Conservation (phyloP, 2,888 invertebrate species). For the Coecobrya sp. region DNA sequence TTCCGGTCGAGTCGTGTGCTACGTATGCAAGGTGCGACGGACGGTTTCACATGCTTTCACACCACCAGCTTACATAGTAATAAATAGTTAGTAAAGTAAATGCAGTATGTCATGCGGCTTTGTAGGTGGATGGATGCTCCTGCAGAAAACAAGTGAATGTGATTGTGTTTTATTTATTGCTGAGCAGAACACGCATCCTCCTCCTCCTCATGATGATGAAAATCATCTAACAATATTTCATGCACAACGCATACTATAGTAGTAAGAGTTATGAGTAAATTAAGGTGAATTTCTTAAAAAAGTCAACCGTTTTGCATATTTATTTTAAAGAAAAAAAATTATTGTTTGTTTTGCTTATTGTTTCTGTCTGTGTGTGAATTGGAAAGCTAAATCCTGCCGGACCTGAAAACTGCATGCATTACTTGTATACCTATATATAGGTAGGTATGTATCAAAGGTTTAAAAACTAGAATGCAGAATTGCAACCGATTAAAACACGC, state of each 20-base stretch:
- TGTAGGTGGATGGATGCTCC: background rate
- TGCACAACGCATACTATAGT: background rate
- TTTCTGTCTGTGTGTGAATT: slow-evolving; percentile 66
- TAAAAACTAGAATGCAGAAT: slow-evolving; percentile 16
- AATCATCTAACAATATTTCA: background rate
- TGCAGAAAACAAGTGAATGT: slow-evolving; percentile 19
- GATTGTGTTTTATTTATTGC: background rate
- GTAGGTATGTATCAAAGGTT: too few species aligned
- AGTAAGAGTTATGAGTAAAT: slow-evolving; percentile 46
- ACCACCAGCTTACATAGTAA: background rate
- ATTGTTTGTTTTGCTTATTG: slow-evolving; percentile 61
- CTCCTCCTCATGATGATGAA: background rate
- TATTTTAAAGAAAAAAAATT: slow-evolving; percentile 29
- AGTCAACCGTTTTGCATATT: slow-evolving; percentile 32
- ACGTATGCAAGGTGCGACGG: slow-evolving; percentile 25
- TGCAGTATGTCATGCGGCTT: background rate
- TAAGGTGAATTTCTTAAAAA: slow-evolving; percentile 16
- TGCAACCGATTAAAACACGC: slow-evolving; percentile 39
- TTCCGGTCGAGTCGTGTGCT: slow-evolving; percentile 74
- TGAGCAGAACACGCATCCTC: background rate
- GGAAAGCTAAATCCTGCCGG: slow-evolving; percentile 73
- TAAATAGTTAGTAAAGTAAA: too few species aligned
- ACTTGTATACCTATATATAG: background rate
- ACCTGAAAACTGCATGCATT: slow-evolving; percentile 34
- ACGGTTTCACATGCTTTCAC: slow-evolving; percentile 65